phyloP scores from a whole-genome alignment of 2,797 vertebrate genomes.

The Ptychadena robeensis region DNA sequence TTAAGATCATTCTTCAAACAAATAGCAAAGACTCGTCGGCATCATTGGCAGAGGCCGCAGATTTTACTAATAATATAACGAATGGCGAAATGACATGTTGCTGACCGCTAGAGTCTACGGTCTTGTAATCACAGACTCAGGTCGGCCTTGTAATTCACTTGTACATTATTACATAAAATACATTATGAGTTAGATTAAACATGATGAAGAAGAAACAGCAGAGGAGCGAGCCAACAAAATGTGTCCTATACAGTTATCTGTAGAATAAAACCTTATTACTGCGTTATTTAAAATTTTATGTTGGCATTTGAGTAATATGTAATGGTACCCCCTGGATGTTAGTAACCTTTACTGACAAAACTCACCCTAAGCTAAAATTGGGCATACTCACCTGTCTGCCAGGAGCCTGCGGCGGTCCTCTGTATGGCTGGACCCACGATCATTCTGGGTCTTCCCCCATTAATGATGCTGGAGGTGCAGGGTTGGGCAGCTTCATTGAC shows the following conservation, averaged over 20 bases:
- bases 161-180: background rate
- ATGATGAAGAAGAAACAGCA: background rate
- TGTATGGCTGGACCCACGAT: too few species aligned
- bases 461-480: too few species aligned
- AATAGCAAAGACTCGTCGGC: slow-evolving; percentile 11
- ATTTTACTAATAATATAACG: slow-evolving; percentile 1
- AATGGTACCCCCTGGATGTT: too few species aligned
- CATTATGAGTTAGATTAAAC: background rate
- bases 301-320: too few species aligned
- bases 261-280: too few species aligned
- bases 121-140: background rate
- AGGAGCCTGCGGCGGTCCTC: too few species aligned
- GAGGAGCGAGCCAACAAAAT: background rate
- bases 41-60: slow-evolving; percentile 13
- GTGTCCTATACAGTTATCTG: background rate
- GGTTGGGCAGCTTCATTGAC: too few species aligned
- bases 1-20: background rate
- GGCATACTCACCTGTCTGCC: too few species aligned
- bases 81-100: slow-evolving; percentile 16
- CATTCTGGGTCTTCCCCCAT: too few species aligned
- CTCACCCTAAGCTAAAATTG: too few species aligned
- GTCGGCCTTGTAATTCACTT: background rate
- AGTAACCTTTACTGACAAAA: too few species aligned
- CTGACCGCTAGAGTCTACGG: background rate
- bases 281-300: background rate